Evolutionary conservation across 2,113 vertebrate genomes (phyloP).

Genomic region (Herpetotheres cachinnans): DNA sequence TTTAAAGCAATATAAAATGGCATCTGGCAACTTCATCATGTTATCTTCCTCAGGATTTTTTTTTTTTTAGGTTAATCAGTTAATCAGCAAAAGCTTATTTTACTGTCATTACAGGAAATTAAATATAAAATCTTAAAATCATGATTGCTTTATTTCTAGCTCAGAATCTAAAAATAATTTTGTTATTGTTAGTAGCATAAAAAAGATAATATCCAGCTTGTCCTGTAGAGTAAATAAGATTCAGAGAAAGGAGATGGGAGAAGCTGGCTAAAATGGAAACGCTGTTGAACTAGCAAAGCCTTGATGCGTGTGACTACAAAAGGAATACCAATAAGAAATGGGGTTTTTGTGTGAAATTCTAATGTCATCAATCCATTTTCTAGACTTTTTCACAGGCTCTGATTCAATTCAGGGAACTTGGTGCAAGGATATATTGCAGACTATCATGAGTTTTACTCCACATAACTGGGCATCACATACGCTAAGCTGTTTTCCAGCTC

Average conservation of each 20-base stretch:
- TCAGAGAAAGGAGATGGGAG: background rate
- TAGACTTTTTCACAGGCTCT: constrained; percentile 98
- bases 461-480: constrained; percentile 99
- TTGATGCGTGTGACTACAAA: background rate
- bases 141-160: background rate
- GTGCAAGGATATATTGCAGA: constrained; percentile 99
- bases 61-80: background rate
- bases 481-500: constrained; percentile 94
- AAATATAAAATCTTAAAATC: background rate
- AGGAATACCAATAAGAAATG: background rate
- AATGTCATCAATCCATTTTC: background rate
- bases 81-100: background rate
- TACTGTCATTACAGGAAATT: background rate
- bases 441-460: constrained; percentile 97
- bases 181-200: background rate
- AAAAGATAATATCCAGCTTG: background rate
- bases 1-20: background rate
- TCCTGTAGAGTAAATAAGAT: background rate
- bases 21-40: background rate
- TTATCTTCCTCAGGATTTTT: background rate
- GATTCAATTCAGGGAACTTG: constrained; percentile 98
- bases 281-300: background rate
- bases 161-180: background rate
- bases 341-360: background rate
- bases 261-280: background rate